Evolutionary conservation across 2,113 vertebrate genomes (phyloP), one percentile per base, ranked within the genome.

Genomic region (Silurus asotus): DNA sequence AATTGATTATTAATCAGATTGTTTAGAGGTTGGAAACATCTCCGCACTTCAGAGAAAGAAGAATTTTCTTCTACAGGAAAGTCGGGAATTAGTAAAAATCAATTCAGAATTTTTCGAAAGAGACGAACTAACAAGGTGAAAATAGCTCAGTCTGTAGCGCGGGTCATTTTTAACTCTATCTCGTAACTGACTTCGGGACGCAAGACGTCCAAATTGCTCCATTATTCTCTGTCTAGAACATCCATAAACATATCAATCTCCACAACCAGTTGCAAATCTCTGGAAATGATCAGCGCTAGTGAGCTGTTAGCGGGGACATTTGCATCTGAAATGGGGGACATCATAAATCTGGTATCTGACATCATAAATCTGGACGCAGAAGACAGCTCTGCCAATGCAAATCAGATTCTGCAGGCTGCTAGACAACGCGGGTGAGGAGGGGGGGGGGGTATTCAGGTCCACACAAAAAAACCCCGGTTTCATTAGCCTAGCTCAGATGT

Each of bases 391-490:
- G 82, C 86, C 87, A 88, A 91, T 84, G 88, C 87, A 92, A 89
- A 91, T 89, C 84, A 91, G 89, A 89, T 88, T 91, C 92, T 93
- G 93, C 90, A 89, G 89, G 93, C 91, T 87, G 88, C 86, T 91
- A 94, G 92, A 90, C 88, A 85, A 94, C 91, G 87, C 91, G 88
- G 91, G 61, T 51, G 23, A 20, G 61, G 10, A 1, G 5, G 56
- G 5, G 25, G 14, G 37, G 23, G 59, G 80, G 59, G 67, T 37
- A 67, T 28, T 90, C 86, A 88, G 90, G 94, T 95, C 95, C 95
- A 96, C 91, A 94, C 92, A 95, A 95, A 94, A 95, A 95, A 94
- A 96, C 93, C 92, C 92, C 95, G 95, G 95, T 94, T 92, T 87
- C 94, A 95, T 95, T 91, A 85, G 91, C 92, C 90, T 90, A 94